Conservation (phyloP, 1,140 invertebrate genomes). For the Neodiprion lecontei region DNA sequence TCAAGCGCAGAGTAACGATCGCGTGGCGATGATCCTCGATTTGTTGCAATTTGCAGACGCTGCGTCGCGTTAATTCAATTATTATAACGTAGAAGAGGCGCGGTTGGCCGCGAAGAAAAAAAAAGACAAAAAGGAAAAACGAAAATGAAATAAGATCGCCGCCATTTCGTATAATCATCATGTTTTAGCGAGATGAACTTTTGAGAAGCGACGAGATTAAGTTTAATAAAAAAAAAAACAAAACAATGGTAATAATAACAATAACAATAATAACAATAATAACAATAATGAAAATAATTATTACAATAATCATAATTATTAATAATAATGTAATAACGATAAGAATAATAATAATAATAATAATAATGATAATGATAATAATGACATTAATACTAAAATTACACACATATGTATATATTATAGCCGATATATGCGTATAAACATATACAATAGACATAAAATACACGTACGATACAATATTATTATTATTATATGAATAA, state of each 20-base stretch:
- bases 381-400: too few species aligned
- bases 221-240: neutral
- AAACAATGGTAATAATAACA: slow-evolving; percentile 5
- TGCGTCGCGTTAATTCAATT: too few species aligned
- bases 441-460: too few species aligned
- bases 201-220: slow-evolving; percentile 9
- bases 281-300: slow-evolving; percentile 16
- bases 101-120: slow-evolving; percentile 17
- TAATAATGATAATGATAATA: slow-evolving; percentile 5
- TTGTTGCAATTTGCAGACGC: too few species aligned
- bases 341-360: neutral
- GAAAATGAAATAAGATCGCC: slow-evolving; percentile 22
- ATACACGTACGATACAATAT: too few species aligned
- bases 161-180: slow-evolving; percentile 6
- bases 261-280: neutral
- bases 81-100: too few species aligned
- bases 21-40: too few species aligned
- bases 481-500: too few species aligned
- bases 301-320: slow-evolving; percentile 21
- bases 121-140: slow-evolving; percentile 24
- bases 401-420: too few species aligned
- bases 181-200: slow-evolving; percentile 18
- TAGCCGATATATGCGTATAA: too few species aligned
- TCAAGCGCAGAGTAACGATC: neutral
- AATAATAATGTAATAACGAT: slow-evolving; percentile 12